Conservation (phyloP, 2,113 vertebrate genomes). For the Hydropotes inermis region DNA sequence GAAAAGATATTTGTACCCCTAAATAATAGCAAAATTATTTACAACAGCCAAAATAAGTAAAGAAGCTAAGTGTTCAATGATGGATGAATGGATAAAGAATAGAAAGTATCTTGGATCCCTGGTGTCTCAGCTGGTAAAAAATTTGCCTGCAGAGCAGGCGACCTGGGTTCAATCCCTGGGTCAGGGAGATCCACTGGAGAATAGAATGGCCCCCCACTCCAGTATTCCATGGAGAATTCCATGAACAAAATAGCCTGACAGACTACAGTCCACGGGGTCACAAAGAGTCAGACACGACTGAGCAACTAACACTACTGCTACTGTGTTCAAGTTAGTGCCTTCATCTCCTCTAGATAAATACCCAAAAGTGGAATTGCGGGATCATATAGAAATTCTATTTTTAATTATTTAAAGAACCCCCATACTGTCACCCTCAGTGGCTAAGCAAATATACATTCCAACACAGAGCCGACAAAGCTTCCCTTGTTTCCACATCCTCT, state of each 20-base stretch:
- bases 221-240: not conserved
- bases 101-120: not conserved
- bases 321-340: not conserved
- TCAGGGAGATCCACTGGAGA: not conserved
- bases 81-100: not conserved
- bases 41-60: not conserved
- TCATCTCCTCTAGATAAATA: not conserved
- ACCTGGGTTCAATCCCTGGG: fast-evolving
- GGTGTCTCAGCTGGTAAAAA: not conserved
- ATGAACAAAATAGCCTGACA: not conserved
- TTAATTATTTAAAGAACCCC: not conserved
- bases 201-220: not conserved
- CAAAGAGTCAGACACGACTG: not conserved
- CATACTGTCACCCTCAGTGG: not conserved
- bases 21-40: not conserved
- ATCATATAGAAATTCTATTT: not conserved
- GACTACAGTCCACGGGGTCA: not conserved
- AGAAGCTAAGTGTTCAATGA: not conserved
- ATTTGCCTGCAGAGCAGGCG: not conserved
- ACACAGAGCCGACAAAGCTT: not conserved
- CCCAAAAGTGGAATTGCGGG: not conserved
- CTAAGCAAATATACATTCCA: not conserved
- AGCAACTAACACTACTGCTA: not conserved
- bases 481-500: not conserved
- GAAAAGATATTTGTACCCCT: not conserved